These are phyloP conservation scores for Drosophila yooni DNA, from an alignment of 2,888 invertebrate genomes.

Conservation along the genomic window DNA sequence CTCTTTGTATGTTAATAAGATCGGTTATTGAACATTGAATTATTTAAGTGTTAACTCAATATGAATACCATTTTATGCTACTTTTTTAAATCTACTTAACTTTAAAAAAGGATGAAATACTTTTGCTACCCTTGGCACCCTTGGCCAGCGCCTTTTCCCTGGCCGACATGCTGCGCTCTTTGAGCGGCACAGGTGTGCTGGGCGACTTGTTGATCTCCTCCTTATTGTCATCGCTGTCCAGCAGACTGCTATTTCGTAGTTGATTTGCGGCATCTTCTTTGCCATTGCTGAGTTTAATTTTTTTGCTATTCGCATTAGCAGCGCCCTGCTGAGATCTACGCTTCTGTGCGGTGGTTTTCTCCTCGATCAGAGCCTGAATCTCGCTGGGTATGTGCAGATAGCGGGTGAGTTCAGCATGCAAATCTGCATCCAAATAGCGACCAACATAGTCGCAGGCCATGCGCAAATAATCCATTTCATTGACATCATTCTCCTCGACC, in stretches of 20 bases:
- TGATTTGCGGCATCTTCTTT: conserved; percentile 83
- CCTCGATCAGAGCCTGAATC: conserved; percentile 84
- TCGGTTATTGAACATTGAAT: conserved; percentile 14
- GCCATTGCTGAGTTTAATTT: conserved; percentile 81
- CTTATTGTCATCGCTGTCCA: conserved; percentile 63
- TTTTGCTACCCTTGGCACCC: conserved; percentile 92
- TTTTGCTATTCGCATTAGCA: conserved; percentile 84
- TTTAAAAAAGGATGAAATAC: conserved; percentile 91
- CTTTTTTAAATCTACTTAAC: conserved; percentile 43
- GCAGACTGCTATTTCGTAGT: conserved; percentile 63
- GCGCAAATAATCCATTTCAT: conserved; percentile 78
- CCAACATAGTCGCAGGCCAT: conserved; percentile 91
- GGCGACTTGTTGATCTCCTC: conserved; percentile 36
- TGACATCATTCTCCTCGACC: conserved; percentile 84
- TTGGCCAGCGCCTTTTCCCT: conserved; percentile 90
- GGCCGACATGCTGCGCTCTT: conserved; percentile 86
- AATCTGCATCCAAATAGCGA: conserved; percentile 90
- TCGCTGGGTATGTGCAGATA: conserved; percentile 86
- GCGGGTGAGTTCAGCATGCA: conserved; percentile 88
- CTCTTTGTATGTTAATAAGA: neutral
- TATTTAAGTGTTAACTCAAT: neutral
- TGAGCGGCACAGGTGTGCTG: conserved; percentile 52
- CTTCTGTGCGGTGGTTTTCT: conserved; percentile 85
- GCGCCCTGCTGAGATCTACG: conserved; percentile 86
- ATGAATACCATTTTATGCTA: conserved; percentile 9